Conservation (phyloP, 2,113 vertebrate species). For the Thomomys bottae region DNA sequence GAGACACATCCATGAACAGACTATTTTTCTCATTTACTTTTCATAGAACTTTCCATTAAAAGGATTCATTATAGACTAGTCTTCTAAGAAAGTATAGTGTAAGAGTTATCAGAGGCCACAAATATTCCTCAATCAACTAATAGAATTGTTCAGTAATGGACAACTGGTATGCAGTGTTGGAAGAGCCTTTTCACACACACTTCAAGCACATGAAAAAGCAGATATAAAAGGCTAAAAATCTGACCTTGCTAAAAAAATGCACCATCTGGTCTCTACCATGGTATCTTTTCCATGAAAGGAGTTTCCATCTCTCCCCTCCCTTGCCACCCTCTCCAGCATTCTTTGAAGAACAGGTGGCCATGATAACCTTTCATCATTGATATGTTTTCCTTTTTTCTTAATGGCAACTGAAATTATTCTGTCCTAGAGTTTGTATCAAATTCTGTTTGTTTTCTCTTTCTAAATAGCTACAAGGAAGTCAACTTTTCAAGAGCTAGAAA, state of each 20-base stretch:
- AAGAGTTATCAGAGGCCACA: neutral
- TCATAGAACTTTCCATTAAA: neutral
- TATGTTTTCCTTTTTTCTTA: neutral
- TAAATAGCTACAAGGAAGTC: neutral
- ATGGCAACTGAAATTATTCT: neutral
- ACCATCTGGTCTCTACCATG: neutral
- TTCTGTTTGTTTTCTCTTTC: constrained; percentile 26
- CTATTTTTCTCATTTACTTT: neutral
- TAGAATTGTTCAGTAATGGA: neutral
- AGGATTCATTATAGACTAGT: neutral
- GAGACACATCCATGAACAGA: rapidly evolving
- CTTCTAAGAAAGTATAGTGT: neutral
- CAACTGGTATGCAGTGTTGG: neutral
- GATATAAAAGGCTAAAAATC: neutral
- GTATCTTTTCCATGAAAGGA: neutral
- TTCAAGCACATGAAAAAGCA: neutral
- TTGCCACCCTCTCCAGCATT: neutral
- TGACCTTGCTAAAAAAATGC: neutral
- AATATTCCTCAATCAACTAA: neutral
- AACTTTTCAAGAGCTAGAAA: neutral
- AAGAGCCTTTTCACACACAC: neutral
- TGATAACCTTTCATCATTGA: neutral
- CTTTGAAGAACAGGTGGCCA: constrained; percentile 10
- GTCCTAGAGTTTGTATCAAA: neutral
- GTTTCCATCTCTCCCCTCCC: too few relatives aligned